Evolutionary conservation across 2,797 vertebrate genomes (phyloP).

Genomic region (Enteromius unitaeniatus): DNA sequence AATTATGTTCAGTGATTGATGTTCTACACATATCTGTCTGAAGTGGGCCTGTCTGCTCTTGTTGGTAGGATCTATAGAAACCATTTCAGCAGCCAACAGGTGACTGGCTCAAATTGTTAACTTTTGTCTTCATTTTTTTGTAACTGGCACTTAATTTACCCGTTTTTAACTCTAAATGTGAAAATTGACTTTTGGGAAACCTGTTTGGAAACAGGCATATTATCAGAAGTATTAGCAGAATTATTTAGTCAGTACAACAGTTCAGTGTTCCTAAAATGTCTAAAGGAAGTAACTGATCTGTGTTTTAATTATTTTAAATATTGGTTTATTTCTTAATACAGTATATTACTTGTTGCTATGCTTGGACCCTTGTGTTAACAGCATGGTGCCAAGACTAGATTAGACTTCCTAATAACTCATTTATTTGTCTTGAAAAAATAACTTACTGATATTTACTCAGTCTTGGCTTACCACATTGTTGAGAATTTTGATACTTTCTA

Average conservation of each 20-base stretch:
- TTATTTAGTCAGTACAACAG: not conserved
- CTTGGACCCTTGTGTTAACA: not conserved
- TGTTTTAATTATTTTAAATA: not conserved
- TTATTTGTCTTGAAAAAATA: slow-evolving; percentile 12
- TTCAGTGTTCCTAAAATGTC: not conserved
- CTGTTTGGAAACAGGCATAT: not conserved
- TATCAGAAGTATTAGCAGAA: not conserved
- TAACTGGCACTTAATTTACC: no score
- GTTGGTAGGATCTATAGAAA: slow-evolving; percentile 66
- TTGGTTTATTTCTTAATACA: not conserved
- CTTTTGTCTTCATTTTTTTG: not conserved
- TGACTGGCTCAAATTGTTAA: slow-evolving; percentile 46
- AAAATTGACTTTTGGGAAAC: not conserved
- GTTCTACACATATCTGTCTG: slow-evolving; percentile 47
- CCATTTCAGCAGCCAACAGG: slow-evolving; percentile 51
- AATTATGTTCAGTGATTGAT: slow-evolving; percentile 71
- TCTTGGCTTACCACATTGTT: not conserved
- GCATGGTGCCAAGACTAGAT: not conserved
- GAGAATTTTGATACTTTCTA: slow-evolving; percentile 7
- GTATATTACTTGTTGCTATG: not conserved
- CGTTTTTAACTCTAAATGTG: no score
- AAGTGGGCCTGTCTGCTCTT: slow-evolving; percentile 47
- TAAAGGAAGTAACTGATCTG: not conserved
- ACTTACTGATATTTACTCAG: not conserved
- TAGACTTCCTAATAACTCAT: slow-evolving; percentile 8